Conservation (phyloP, 1,140 invertebrate species). For the Temnothorax curvispinosus region DNA sequence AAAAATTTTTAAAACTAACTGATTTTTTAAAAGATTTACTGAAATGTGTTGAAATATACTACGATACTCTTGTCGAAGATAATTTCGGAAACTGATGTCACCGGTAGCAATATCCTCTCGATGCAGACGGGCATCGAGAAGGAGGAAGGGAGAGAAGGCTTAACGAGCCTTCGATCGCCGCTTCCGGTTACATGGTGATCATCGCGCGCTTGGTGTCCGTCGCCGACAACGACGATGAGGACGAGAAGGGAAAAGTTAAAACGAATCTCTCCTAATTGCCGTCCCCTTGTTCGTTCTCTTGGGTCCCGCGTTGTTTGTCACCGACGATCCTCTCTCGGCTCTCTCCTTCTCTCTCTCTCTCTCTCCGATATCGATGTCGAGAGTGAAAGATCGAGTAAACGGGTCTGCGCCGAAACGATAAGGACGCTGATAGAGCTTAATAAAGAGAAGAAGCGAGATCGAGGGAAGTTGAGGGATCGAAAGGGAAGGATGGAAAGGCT, state of each 20-base stretch:
- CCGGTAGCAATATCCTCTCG: slow-evolving; percentile 7
- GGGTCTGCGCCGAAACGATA: slow-evolving; percentile 23
- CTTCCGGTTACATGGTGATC: slow-evolving; percentile 60
- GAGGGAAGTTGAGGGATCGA: slow-evolving; percentile 26
- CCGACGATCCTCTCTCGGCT: slow-evolving; percentile 42
- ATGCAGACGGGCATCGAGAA: not conserved
- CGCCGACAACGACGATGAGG: slow-evolving; percentile 16
- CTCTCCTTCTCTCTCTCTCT: not conserved
- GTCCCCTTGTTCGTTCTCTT: slow-evolving; percentile 45
- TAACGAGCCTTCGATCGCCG: slow-evolving; percentile 59
- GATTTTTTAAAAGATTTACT: not conserved
- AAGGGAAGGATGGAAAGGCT: slow-evolving; percentile 8
- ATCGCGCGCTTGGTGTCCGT: slow-evolving; percentile 41
- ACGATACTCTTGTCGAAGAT: not conserved
- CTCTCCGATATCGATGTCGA: slow-evolving; percentile 41
- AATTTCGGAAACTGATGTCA: slow-evolving; percentile 23
- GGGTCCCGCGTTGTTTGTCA: slow-evolving; percentile 65
- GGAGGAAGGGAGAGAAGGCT: slow-evolving; percentile 17
- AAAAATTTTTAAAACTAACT: not conserved
- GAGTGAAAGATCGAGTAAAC: slow-evolving; percentile 48
- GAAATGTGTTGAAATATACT: not conserved
- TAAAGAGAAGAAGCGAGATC: slow-evolving; percentile 45
- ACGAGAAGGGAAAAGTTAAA: slow-evolving; percentile 58
- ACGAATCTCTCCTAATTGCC: slow-evolving; percentile 61
- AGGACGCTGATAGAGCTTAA: slow-evolving; percentile 28